Evolutionary conservation across 2,113 vertebrate genomes (phyloP).

Genomic region (Promerops cafer): DNA sequence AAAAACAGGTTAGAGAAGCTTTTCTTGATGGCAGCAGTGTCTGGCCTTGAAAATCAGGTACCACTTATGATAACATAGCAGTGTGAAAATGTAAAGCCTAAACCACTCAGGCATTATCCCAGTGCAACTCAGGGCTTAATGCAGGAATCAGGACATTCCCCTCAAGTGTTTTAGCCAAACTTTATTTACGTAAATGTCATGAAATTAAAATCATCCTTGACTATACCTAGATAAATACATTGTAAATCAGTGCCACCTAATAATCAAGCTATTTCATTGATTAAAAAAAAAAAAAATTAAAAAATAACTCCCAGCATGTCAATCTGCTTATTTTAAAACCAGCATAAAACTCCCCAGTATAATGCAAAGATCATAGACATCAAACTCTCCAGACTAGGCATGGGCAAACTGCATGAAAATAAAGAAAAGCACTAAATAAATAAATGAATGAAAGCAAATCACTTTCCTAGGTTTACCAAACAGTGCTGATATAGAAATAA

Average conservation of each 20-base stretch:
- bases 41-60: neutral
- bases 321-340: neutral
- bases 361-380: neutral
- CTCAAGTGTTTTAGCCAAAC: neutral
- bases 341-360: neutral
- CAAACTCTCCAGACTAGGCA: neutral
- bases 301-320: neutral
- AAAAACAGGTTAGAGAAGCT: neutral
- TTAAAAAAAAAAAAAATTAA: neutral
- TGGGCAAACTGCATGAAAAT: neutral
- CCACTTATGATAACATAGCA: rapidly evolving
- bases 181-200: neutral
- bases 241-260: neutral
- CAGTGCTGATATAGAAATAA: neutral
- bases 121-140: neutral
- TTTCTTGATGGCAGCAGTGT: neutral
- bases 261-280: neutral
- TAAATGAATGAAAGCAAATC: neutral
- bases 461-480: neutral
- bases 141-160: neutral
- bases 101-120: neutral
- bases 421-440: neutral
- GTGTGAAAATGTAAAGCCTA: neutral
- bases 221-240: neutral
- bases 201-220: neutral